Base-by-base conservation (phyloP, 2,888 invertebrate genomes). In the Meteorus cinctellus region DNA sequence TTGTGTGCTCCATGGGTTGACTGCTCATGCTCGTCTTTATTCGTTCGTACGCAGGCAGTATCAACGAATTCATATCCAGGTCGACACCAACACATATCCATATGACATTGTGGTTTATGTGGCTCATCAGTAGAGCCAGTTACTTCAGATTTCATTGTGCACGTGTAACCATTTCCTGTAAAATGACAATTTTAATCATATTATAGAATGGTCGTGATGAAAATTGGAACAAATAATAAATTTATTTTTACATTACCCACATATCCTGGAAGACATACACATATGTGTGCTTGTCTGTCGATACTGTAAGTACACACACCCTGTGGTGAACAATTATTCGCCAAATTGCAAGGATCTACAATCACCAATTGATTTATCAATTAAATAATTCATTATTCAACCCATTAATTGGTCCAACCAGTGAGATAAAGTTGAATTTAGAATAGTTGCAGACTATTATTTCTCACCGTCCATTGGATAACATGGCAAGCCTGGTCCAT, bases 31-130 rank as follows among this genome's bases (percentile, higher is more conserved):
- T 79, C 77, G 31, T 72, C 36, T 12, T 72, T 72, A 5, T 82
- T 83, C 12, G 83, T 82, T 41, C 81, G 81, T 31, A 86, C 77
- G 76, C 89, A 89, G 48, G 78, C 79, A 70, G 84, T 81, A 45
- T 85, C 82, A 24, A 75, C 80, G 51, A 87, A 86, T 69, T 88
- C 85, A 88, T 91, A 94, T 19, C 92, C 93, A 41, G 83, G 80
- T 4, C 91, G 91, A 87, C 95, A 95, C 90, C 91, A 92, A 84
- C 95, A 95, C 75, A 88, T 83, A 34, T 88, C 90, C 2, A 88
- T 78, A 3, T 90, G 79, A 83, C 92, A 92, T 65, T 86, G 84
- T 3, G 88, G 88, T 76, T 80, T 81, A 51, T 86, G 88, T 41
- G 83, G 82, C 71, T 78, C 81, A 29, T 75, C 80, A 66, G 82